These are phyloP conservation scores for Pithys albifrons DNA, from an alignment of 2,113 vertebrate genomes.

Conservation along the genomic window DNA sequence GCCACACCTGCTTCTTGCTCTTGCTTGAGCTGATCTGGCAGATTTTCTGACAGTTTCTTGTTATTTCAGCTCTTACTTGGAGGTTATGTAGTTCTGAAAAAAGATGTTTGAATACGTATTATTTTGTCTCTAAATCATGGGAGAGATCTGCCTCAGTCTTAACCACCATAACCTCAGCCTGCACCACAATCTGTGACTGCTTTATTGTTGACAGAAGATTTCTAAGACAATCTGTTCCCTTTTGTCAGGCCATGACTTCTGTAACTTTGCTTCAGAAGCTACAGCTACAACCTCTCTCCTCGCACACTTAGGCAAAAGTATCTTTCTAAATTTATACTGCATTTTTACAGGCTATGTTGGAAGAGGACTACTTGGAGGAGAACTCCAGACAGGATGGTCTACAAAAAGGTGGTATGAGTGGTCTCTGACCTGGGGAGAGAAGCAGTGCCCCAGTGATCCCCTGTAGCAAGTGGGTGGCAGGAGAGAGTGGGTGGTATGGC, in stretches of 20 bases:
- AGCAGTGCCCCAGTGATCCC: fast-evolving
- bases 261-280: background rate
- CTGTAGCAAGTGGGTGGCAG: fast-evolving
- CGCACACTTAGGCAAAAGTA: fast-evolving
- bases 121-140: background rate
- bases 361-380: background rate
- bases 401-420: background rate
- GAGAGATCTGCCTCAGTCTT: background rate
- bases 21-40: background rate
- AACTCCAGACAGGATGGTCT: background rate
- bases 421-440: background rate
- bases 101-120: background rate
- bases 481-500: background rate
- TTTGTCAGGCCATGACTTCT: background rate
- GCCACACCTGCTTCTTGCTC: background rate
- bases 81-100: background rate
- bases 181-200: background rate
- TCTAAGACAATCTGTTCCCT: background rate
- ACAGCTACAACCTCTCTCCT: background rate
- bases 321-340: background rate
- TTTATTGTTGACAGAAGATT: background rate
- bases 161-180: background rate
- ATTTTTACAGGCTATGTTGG: background rate
- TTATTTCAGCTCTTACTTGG: background rate
- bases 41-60: background rate